phyloP scores from a whole-genome alignment of 2,888 invertebrate genomes.

The Plemyria rubiginata region DNA sequence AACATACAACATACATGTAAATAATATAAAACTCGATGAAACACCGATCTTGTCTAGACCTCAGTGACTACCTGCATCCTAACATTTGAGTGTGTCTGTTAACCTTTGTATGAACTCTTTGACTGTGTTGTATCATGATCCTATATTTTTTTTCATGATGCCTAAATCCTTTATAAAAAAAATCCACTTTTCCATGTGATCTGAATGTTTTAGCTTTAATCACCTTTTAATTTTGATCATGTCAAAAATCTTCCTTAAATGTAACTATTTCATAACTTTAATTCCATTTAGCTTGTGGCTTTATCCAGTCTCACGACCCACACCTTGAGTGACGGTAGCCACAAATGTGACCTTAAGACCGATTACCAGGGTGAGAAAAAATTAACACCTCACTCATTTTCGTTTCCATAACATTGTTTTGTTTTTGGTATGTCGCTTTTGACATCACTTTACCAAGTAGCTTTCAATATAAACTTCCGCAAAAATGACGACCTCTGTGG shows the following conservation, averaged over 20 bases:
- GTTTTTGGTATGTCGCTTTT: conserved; percentile 24
- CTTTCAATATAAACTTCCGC: conserved; percentile 2
- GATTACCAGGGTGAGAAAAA: neutral
- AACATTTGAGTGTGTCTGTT: conserved; percentile 20
- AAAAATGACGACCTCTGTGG: too few species aligned
- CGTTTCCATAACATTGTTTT: neutral
- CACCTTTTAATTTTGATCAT: conserved; percentile 2
- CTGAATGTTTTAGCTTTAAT: neutral
- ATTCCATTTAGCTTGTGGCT: neutral
- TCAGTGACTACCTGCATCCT: conserved; percentile 1
- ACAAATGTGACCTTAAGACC: neutral
- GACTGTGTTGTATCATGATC: conserved; percentile 16
- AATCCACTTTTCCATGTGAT: neutral
- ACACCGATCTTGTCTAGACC: neutral
- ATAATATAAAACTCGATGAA: neutral
- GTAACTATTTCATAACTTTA: neutral
- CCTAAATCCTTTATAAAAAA: conserved; percentile 21
- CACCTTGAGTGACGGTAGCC: neutral
- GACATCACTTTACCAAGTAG: conserved; percentile 11
- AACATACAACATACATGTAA: neutral
- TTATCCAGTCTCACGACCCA: neutral
- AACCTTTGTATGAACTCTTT: conserved; percentile 19
- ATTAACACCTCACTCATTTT: neutral
- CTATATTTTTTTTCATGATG: conserved; percentile 12
- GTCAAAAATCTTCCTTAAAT: neutral